A percentile compares a stretch with the other conserved stretches of the same genome.
Conservation (phyloP, 2,113 vertebrate genomes). For the Peromyscus polionotus region DNA sequence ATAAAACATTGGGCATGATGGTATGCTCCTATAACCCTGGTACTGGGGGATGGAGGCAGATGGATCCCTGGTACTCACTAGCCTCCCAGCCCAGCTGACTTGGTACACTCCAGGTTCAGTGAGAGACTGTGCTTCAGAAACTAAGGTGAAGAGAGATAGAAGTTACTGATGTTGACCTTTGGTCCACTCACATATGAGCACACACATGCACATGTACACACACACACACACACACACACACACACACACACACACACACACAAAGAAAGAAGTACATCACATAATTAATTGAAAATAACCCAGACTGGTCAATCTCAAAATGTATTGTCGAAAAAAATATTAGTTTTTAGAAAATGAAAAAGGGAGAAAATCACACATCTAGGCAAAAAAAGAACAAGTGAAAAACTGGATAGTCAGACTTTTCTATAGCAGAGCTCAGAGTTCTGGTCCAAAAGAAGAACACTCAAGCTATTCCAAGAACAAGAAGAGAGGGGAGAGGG, state of each 20-base stretch:
- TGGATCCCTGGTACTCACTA: neutral
- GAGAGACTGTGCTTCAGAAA: neutral
- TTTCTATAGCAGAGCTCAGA: neutral
- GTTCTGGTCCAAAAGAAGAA: neutral
- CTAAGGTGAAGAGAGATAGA: neutral
- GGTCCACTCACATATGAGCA: no score
- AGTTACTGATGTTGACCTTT: neutral
- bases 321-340: neutral
- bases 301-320: neutral
- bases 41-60: neutral
- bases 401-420: neutral
- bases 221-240: no score
- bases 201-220: neutral
- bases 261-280: neutral
- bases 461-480: neutral
- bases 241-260: no score
- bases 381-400: neutral
- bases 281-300: neutral
- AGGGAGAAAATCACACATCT: neutral
- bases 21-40: neutral
- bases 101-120: neutral
- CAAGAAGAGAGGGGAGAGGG: no score
- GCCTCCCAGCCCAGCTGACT: neutral
- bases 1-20: no score
- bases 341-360: neutral